Evolutionary conservation across 2,888 invertebrate genomes (phyloP).

Genomic region (Rhodophaea formosa): DNA sequence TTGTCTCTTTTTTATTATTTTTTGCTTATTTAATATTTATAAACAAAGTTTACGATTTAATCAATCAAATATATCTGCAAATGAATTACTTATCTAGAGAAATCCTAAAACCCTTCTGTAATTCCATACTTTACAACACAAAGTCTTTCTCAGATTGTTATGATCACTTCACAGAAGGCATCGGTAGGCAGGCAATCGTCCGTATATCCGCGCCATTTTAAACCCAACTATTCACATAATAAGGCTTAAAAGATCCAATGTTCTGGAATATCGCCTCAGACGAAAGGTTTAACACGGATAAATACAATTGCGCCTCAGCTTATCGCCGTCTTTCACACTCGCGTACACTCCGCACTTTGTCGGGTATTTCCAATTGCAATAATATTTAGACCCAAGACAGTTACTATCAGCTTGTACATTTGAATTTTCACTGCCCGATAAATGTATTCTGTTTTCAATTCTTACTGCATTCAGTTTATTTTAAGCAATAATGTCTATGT

Average conservation of each 20-base stretch:
- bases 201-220: background rate
- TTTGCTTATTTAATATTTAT: too few relatives aligned
- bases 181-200: background rate
- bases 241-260: background rate
- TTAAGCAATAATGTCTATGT: too few relatives aligned
- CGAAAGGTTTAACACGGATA: background rate
- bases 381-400: constrained; percentile 3
- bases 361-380: constrained; percentile 2
- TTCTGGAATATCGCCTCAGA: background rate
- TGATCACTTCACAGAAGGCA: constrained; percentile 3
- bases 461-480: too few relatives aligned
- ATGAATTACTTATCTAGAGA: background rate
- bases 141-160: constrained; percentile 5
- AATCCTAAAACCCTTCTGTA: constrained; percentile 1
- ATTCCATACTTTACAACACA: constrained; percentile 3
- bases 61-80: background rate
- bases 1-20: too few relatives aligned
- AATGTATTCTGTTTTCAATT: too few relatives aligned
- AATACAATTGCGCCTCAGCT: constrained; percentile 7
- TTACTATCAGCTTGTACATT: background rate
- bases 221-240: background rate
- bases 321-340: constrained; percentile 10
- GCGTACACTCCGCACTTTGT: constrained; percentile 5
- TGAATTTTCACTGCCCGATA: too few relatives aligned
- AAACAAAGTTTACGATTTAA: too few relatives aligned